Conservation (phyloP, 2,113 vertebrate genomes). For the Rousettus leschenaultii region DNA sequence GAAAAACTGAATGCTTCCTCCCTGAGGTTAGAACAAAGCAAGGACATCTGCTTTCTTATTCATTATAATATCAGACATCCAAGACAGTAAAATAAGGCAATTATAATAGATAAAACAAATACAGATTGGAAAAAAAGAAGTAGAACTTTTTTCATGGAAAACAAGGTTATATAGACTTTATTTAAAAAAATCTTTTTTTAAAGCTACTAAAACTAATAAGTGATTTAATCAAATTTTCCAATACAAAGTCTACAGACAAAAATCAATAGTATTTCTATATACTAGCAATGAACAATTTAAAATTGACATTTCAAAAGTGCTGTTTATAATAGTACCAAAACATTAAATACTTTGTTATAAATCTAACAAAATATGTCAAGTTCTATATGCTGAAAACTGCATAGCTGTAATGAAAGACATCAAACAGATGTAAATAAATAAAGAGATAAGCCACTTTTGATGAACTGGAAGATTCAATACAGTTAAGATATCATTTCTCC, state of each 20-base stretch:
- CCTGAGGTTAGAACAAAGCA: not conserved
- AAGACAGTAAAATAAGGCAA: not conserved
- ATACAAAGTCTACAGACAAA: not conserved
- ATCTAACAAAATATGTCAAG: not conserved
- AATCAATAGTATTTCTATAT: not conserved
- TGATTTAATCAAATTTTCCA: not conserved
- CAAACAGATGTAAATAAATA: not conserved
- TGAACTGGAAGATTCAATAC: not conserved
- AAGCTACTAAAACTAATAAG: not conserved
- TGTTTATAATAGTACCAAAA: not conserved
- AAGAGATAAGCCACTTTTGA: not conserved
- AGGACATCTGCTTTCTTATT: not conserved
- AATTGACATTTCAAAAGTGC: not conserved
- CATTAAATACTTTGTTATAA: not conserved
- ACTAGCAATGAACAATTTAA: not conserved
- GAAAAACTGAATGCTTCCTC: not conserved
- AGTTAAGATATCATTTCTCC: not conserved
- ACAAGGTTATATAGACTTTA: not conserved
- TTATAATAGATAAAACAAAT: slow-evolving; percentile 6
- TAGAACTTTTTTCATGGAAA: not conserved
- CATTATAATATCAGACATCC: not conserved
- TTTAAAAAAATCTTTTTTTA: not conserved
- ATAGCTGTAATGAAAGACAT: not conserved
- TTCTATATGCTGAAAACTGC: not conserved
- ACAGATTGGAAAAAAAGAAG: not conserved